phyloP scores from a whole-genome alignment of 2,797 vertebrate species.

The Manis pentadactyla region DNA sequence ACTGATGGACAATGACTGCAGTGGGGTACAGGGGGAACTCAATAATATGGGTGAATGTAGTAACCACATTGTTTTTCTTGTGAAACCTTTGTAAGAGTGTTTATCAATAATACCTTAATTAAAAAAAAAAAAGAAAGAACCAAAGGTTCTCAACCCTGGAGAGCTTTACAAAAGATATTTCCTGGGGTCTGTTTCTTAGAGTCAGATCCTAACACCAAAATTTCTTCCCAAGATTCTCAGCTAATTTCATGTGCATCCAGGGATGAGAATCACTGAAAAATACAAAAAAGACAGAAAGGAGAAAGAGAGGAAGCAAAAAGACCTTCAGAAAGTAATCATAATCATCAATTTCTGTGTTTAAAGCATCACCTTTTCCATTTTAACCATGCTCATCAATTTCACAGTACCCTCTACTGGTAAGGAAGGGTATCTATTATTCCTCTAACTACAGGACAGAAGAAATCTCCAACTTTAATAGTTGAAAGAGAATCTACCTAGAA shows the following conservation, averaged over 20 bases:
- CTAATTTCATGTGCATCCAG: neutral
- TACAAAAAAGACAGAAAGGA: neutral
- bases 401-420: conserved; percentile 23
- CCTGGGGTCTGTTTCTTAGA: neutral
- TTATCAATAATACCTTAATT: neutral
- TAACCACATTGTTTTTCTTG: too few species aligned
- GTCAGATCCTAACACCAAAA: neutral
- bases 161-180: neutral
- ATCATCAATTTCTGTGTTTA: neutral
- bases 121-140: neutral
- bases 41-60: too few species aligned
- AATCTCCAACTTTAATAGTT: neutral
- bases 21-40: too few species aligned
- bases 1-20: too few species aligned
- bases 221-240: neutral
- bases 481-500: neutral
- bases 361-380: neutral
- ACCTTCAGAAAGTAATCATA: neutral
- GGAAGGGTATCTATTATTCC: neutral
- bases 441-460: neutral
- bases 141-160: neutral
- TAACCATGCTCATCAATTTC: conserved; percentile 5
- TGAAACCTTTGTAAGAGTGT: too few species aligned
- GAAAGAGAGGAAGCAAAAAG: neutral
- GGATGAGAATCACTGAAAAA: neutral